Conservation (phyloP, 2,113 vertebrate genomes). For the Oryzias celebensis region DNA sequence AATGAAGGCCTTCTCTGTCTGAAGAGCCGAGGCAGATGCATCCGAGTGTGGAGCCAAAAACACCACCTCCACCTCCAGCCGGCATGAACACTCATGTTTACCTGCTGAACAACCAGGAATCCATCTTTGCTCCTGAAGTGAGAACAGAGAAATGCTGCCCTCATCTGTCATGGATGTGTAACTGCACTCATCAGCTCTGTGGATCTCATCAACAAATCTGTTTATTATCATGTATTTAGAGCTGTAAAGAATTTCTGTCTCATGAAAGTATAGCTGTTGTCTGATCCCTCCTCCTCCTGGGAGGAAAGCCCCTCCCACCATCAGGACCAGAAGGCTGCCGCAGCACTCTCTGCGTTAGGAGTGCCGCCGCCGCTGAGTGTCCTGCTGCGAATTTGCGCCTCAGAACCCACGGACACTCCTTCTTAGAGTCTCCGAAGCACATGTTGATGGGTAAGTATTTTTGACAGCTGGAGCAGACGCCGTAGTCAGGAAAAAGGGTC, state of each 20-base stretch:
- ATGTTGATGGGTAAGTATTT: constrained; percentile 1
- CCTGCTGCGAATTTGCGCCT: constrained; percentile 29
- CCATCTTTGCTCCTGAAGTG: not conserved
- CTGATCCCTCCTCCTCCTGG: constrained; percentile 12
- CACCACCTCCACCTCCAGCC: too few species aligned
- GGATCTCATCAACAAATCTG: not conserved
- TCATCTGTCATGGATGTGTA: constrained; percentile 38
- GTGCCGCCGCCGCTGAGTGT: not conserved
- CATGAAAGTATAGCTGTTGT: not conserved
- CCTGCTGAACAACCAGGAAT: too few species aligned
- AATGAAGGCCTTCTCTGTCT: constrained; percentile 47
- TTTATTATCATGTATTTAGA: too few species aligned
- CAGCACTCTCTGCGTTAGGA: constrained; percentile 9
- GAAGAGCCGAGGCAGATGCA: too few species aligned
- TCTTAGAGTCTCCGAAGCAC: constrained; percentile 28
- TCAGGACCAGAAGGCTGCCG: constrained; percentile 43
- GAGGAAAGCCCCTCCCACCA: constrained; percentile 37
- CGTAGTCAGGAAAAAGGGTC: too few species aligned
- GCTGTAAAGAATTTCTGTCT: not conserved
- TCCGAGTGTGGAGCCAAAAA: too few species aligned
- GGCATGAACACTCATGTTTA: too few species aligned
- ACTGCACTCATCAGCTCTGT: constrained; percentile 33
- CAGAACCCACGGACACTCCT: constrained; percentile 53
- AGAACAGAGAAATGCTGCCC: constrained; percentile 55
- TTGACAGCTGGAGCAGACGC: not conserved